Percentiles rank a stretch among this genome's conserved stretches.
These are phyloP conservation scores for Mobula birostris DNA, from an alignment of 2,113 vertebrate species.

Conservation along the genomic window DNA sequence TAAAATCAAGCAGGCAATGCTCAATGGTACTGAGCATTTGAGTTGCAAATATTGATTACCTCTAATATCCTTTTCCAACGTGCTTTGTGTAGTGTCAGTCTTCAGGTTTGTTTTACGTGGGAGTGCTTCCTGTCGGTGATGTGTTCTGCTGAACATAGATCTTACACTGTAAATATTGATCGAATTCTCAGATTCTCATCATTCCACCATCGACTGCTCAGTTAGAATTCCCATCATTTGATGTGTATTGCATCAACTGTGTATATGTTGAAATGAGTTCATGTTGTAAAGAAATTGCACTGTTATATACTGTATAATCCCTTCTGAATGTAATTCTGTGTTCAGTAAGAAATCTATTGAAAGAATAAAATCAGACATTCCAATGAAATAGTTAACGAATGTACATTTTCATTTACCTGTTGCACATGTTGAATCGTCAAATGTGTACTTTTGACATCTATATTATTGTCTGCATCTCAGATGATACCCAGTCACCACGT, in stretches of 20 bases:
- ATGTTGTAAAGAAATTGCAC: constrained; percentile 22
- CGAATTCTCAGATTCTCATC: background rate
- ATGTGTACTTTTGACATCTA: background rate
- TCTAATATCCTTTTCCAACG: background rate
- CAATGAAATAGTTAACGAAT: too few relatives aligned
- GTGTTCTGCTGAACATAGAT: background rate
- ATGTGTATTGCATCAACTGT: background rate
- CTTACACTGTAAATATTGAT: background rate
- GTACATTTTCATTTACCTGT: background rate
- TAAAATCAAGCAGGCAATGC: background rate
- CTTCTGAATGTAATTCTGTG: constrained; percentile 28
- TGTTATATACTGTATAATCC: background rate
- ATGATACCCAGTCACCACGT: background rate
- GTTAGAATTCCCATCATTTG: background rate
- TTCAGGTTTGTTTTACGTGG: background rate
- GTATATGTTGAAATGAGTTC: constrained; percentile 26
- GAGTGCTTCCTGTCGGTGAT: background rate
- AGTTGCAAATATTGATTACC: background rate
- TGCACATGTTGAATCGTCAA: background rate
- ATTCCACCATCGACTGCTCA: background rate
- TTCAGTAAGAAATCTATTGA: background rate
- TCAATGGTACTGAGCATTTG: background rate
- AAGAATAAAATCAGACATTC: constrained; percentile 20
- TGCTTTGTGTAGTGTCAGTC: background rate
- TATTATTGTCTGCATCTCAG: background rate